Evolutionary conservation across 2,888 invertebrate genomes (phyloP), one percentile per base, ranked within the genome.

Genomic region (Microctonus aethiopoides): DNA sequence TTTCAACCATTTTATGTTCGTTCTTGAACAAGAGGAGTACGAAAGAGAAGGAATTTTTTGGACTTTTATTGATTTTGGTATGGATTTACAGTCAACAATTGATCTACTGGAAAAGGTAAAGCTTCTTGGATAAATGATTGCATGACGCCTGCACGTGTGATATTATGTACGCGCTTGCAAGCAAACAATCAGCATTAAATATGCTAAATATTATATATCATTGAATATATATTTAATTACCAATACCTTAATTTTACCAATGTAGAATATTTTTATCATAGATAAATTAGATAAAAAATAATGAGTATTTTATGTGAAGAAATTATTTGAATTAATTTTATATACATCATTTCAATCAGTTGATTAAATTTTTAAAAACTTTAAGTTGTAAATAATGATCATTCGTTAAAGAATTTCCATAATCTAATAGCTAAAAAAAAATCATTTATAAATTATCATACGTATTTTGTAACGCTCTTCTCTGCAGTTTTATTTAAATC

Each of bases 1-100:
- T 90, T 97, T 96, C 92, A 97, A 97, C 89, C 96, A 97, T 88
- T 93, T 95, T 90, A 96, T 97, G 96, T 97, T 97, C 89, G 93
- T 97, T 80, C 90, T 97, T 88, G 96, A 97, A 89, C 96, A 97
- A 90, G 96, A 97, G 87, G 96, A 97, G 86, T 97, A 97, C 90
- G 95, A 95, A 88, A 91, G 94, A 82, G 95, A 97, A 89, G 94
- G 95, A 83, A 95, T 97, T 87, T 89, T 90, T 81, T 97, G 97
- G 97, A 92, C 91, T 80, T 97, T 96, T 88, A 96, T 97, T 88
- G 96, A 97, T 91, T 97, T 97, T 88, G 96, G 96, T 89, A 93
- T 96, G 92, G 96, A 97, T 88, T 92, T 97, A 84, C 94, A 95
- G 88, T 90, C 93, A 79, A 96, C 95, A 87, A 97, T 97, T 88